Evolutionary conservation across 2,797 vertebrate species (phyloP), one percentile per base, ranked within the genome.

Genomic region (Peromyscus melanophrys): DNA sequence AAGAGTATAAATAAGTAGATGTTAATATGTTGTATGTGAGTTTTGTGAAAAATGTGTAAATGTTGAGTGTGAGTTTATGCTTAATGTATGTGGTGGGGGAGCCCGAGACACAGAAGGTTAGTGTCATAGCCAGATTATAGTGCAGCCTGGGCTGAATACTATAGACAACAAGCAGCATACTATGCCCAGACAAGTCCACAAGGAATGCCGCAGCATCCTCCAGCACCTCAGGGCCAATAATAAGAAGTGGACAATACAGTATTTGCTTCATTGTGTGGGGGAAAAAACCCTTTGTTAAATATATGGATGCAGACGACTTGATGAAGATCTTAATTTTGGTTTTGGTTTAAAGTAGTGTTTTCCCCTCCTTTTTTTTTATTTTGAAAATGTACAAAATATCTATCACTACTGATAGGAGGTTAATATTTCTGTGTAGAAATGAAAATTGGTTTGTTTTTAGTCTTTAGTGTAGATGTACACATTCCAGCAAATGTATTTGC

Each of bases 301-400:
- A 99, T 99, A 99, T 99, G 99, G 99, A 99, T 99, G 99, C 99
- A 99, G 99, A 99, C 99, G 99, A 99, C 99, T 99, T 99, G 99
- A 99, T 99, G 99, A 99, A 99, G 99, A 99, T 99, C 99, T 99
- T 99, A 99, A 99, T 99, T 99, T 99, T 99, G 99, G 99, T 99
- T 99, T 99, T 99, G 99, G 99, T 99, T 99, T 99, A 98, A 99
- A 99, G 99, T 99, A 99, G 98, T 99, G 99, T 99, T 99, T 97
- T 93, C 71, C 31, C 57, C 65, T 29, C 40, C 12, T 46, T 61
- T 89, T 92, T 93, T 93, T 96, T 97, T 96, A 96, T 97, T 99
- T 99, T 99, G 99, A 99, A 99, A 99, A 99, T 99, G 99, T 99
- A 99, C 98, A 99, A 99, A 99, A 98, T 99, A 99, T 98, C 99